phyloP scores from a whole-genome alignment of 2,113 vertebrate genomes.

The Peromyscus leucopus region DNA sequence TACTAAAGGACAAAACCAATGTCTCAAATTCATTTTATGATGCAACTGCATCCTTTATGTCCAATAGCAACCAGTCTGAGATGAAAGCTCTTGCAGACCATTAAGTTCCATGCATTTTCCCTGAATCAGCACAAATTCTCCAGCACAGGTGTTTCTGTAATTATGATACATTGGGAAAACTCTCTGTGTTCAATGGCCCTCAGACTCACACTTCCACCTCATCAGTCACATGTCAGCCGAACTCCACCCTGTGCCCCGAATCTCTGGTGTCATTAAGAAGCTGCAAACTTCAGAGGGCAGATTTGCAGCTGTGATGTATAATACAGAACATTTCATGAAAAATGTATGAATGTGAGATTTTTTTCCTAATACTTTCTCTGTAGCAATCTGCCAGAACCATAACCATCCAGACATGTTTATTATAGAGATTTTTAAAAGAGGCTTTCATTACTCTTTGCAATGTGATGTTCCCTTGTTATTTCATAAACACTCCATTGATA shows the following conservation, averaged over 20 bases:
- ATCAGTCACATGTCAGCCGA: slow-evolving; percentile 86
- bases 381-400: slow-evolving; percentile 71
- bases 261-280: slow-evolving; percentile 81
- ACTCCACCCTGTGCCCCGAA: slow-evolving; percentile 79
- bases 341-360: slow-evolving; percentile 76
- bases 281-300: slow-evolving; percentile 77
- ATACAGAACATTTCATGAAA: slow-evolving; percentile 75
- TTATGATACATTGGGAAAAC: slow-evolving; percentile 87
- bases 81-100: slow-evolving; percentile 71
- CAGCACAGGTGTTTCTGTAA: slow-evolving; percentile 86
- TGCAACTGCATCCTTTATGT: background rate
- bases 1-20: background rate
- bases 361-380: slow-evolving; percentile 75
- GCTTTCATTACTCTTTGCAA: slow-evolving; percentile 67
- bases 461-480: slow-evolving; percentile 66
- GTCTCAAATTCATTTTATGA: slow-evolving; percentile 7
- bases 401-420: slow-evolving; percentile 76
- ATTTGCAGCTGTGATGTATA: slow-evolving; percentile 81
- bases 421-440: slow-evolving; percentile 63
- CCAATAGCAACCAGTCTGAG: background rate
- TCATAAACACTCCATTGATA: slow-evolving; percentile 68
- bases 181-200: slow-evolving; percentile 84
- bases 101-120: slow-evolving; percentile 65
- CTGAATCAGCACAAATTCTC: slow-evolving; percentile 82
- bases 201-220: slow-evolving; percentile 85